Evolutionary conservation across 2,113 vertebrate genomes (phyloP), one percentile per base, ranked within the genome.

Genomic region (Aldabrachelys gigantea): DNA sequence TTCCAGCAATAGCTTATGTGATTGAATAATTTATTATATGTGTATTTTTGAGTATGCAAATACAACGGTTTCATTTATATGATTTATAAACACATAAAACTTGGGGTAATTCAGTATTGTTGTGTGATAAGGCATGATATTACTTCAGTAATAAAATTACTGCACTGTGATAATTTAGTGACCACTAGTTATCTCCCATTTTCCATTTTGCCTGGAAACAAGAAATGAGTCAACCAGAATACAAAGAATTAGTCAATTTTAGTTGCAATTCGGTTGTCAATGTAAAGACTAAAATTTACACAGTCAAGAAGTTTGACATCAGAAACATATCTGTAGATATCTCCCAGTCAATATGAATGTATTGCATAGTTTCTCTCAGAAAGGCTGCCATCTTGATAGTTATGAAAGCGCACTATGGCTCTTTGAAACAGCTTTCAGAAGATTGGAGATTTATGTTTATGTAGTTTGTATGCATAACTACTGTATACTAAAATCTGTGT

Each of bases 111-210:
- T 25, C 72, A 76, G 22, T 25, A 76, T 2, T 41, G 10, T 41
- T 8, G 12, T 22, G 22, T 25, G 38, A 44, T 76, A 22, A 25
- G 72, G 38, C 38, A 76, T 44, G 11, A 8, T 89, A 80, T 92
- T 53, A 89, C 75, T 95, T 93, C 52, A 72, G 13, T 84, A 84
- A 80, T 49, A 91, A 5, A 9, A 72, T 84, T 92, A 86, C 2
- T 59, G 5, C 87, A 81, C 6, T 81, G 24, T 6, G 21, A 21
- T n/a, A 87, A 85, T 72, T 69, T 59, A 89, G 89, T 86, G 41
- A 94, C 41, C 4, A 38, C 11, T 57, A 80, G 41, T 62, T 92
- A 54, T 19, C 56, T 2, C 4, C 84, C 9, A 38, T 88, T 93
- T 88, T 31, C 78, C 17, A 8, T 82, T 88, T 86, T 78, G 7